Conservation (phyloP, 2,113 vertebrate genomes). For the Grammomys surdaster region DNA sequence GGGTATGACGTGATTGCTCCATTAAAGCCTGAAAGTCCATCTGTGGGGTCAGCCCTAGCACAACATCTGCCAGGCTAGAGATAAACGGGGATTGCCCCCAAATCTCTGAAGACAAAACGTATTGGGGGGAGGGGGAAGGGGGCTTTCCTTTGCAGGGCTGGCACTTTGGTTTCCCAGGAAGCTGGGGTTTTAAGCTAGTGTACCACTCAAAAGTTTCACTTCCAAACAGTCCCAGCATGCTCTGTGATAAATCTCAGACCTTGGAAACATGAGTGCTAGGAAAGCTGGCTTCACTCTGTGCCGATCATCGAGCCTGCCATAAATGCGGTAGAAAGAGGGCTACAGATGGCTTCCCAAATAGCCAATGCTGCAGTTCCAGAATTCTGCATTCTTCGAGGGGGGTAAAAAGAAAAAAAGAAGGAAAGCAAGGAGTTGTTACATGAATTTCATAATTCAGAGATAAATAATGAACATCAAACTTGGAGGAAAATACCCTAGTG, state of each 20-base stretch:
- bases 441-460: constrained; percentile 88
- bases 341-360: not conserved
- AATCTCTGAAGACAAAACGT: rapidly evolving
- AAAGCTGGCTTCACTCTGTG: not conserved
- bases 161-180: not conserved
- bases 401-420: constrained; percentile 49
- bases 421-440: constrained; percentile 79
- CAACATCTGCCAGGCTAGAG: not conserved
- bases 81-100: not conserved
- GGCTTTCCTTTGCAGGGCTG: not conserved
- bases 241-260: not conserved
- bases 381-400: constrained; percentile 63
- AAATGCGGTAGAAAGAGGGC: not conserved
- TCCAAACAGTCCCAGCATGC: not conserved
- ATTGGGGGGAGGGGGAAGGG: rapidly evolving
- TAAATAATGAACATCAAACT: constrained; percentile 89
- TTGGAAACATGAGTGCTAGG: not conserved
- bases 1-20: not conserved
- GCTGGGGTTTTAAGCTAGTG: not conserved
- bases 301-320: not conserved
- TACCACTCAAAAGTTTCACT: not conserved
- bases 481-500: constrained; percentile 84
- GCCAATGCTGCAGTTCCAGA: not conserved
- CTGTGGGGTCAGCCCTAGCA: not conserved
- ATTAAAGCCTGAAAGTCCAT: not conserved